Evolutionary conservation across 2,888 invertebrate species (phyloP).

Genomic region (Drosophila villosipedis): DNA sequence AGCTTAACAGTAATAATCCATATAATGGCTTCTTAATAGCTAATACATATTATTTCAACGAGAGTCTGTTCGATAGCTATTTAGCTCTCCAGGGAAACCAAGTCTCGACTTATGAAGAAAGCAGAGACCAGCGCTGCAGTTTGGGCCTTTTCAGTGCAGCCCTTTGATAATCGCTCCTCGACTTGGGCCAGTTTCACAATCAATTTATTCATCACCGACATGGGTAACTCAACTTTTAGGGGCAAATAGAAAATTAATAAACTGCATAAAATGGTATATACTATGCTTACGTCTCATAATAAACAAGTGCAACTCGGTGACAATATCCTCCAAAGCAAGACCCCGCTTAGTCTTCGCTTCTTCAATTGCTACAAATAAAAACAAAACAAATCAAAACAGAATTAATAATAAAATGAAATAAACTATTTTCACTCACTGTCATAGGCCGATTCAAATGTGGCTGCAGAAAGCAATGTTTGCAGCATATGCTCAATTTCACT

Average conservation of each 20-base stretch:
- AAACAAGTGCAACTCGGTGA: constrained; percentile 95
- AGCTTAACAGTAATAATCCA: not conserved
- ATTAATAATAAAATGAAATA: too few relatives aligned
- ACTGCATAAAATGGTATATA: not conserved
- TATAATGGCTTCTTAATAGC: constrained; percentile 8
- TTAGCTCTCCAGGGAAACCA: constrained; percentile 83
- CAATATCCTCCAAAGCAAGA: constrained; percentile 95
- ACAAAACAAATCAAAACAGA: not conserved
- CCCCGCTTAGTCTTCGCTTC: constrained; percentile 95
- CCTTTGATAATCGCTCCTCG: constrained; percentile 93
- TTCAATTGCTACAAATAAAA: constrained; percentile 86
- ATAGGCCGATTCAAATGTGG: constrained; percentile 80
- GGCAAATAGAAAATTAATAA: constrained; percentile 5
- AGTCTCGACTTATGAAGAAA: constrained; percentile 91
- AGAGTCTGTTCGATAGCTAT: not conserved
- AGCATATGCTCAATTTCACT: constrained; percentile 95
- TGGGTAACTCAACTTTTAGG: constrained; percentile 93
- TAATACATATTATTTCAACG: not conserved
- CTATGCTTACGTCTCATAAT: constrained; percentile 92
- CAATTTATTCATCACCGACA: constrained; percentile 90
- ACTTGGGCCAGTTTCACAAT: constrained; percentile 95
- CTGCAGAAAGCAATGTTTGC: constrained; percentile 89
- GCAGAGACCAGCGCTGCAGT: constrained; percentile 94
- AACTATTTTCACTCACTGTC: constrained; percentile 68
- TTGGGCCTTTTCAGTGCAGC: constrained; percentile 96